Evolutionary conservation across 2,113 vertebrate genomes (phyloP), one percentile per base, ranked within the genome.

Genomic region (Ictidomys tridecemlineatus): DNA sequence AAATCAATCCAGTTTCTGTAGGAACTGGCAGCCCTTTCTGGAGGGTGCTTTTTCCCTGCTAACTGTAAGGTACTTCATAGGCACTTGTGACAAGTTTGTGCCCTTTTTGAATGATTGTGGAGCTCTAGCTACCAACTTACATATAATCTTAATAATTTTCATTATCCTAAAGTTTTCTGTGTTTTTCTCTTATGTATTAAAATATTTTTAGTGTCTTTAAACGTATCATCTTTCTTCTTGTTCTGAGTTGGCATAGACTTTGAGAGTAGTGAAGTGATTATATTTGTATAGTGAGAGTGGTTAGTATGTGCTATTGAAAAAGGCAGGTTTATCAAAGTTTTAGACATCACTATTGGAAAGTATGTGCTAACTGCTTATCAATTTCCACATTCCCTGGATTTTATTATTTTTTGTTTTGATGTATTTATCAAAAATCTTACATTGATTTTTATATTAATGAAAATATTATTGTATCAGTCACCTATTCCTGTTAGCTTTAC

Each of bases 341-440:
- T 83, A 72, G 53, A 37, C 10, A 42, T 63, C 37, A 18, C 22
- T 69, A 37, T 69, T 51, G 37, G 34, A 37, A 74, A 78, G 3
- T 24, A 2, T 91, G 30, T 86, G 3, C 0, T 26, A 74, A 72
- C n/a, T 69, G 14, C 10, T 78, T 53, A 34, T 65, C 45, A 72
- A 22, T 58, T 3, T 85, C 67, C 34, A 10, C 30, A 22, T 42
- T 69, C 39, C 8, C 7, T 48, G 30, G 1, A 28, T 56, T 85
- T 79, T 18, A 32, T 80, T 72, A 30, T 51, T 78, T 69, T 58
- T 63, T 24, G 34, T 91, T 94, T 85, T 85, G 39, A 89, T 34
- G 1, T 78, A 45, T 82, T 89, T 89, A 56, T 88, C 32, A 89
- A 53, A 89, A 65, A 63, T 51, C 28, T 92, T 97, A 92, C 90